Evolutionary conservation across 1,140 invertebrate genomes (phyloP).

Genomic region (Aphaenogaster rudis): DNA sequence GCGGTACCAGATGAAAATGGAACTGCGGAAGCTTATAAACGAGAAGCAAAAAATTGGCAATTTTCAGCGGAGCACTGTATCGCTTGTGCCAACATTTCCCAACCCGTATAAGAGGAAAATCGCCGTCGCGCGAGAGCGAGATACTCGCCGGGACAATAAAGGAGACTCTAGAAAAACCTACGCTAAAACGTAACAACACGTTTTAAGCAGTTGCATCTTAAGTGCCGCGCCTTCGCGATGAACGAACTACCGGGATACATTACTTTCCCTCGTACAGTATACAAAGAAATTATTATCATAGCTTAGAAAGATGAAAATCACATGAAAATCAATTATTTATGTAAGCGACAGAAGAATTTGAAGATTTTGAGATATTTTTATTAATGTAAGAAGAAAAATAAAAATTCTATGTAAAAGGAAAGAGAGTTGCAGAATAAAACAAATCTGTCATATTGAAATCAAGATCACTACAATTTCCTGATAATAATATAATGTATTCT

Average conservation of each 20-base stretch:
- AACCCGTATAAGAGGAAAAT: not conserved
- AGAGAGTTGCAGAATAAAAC: not conserved
- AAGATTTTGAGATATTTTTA: not conserved
- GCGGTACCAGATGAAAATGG: conserved; percentile 14
- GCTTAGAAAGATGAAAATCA: not conserved
- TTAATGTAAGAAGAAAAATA: not conserved
- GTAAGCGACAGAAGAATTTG: not conserved
- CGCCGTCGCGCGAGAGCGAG: not conserved
- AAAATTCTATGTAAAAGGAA: not conserved
- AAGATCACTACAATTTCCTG: not conserved
- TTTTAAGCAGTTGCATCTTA: conserved; percentile 6
- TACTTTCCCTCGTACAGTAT: conserved; percentile 36
- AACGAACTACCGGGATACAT: conserved; percentile 24
- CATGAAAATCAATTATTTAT: not conserved
- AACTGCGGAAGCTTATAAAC: conserved; percentile 29
- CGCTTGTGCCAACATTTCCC: conserved; percentile 36
- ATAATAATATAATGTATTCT: not conserved
- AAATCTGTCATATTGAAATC: not conserved
- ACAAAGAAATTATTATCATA: conserved; percentile 18
- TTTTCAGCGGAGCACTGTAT: conserved; percentile 7
- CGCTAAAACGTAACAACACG: conserved; percentile 18
- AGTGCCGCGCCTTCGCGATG: conserved; percentile 25
- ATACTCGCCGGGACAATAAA: conserved; percentile 14
- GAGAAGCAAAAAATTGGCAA: conserved; percentile 37
- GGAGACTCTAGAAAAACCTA: conserved; percentile 40